Percentiles rank a stretch among this genome's conserved stretches.
phyloP scores from a whole-genome alignment of 2,888 invertebrate species.

The Anoncus sp. region DNA sequence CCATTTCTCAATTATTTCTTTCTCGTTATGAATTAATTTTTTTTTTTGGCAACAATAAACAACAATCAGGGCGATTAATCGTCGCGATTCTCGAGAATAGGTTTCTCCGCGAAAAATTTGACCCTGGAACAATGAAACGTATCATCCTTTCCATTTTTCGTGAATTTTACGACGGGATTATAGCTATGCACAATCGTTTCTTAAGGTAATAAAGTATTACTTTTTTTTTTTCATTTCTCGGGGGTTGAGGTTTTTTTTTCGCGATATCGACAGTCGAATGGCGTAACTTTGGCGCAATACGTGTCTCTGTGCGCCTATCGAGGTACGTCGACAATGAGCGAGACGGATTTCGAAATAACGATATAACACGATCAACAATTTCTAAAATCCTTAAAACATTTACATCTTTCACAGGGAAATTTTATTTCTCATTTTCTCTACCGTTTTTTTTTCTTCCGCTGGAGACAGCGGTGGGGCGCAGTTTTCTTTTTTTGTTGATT shows the following conservation, averaged over 20 bases:
- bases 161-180: conserved; percentile 35
- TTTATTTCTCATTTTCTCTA: conserved; percentile 5
- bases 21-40: conserved; percentile 70
- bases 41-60: conserved; percentile 82
- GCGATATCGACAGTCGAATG: conserved; percentile 20
- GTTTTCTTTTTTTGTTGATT: conserved; percentile 18
- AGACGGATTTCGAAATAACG: conserved; percentile 52
- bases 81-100: conserved; percentile 48
- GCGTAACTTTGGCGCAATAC: conserved; percentile 1
- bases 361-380: conserved; percentile 58
- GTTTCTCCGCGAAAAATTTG: conserved; percentile 9
- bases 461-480: conserved; percentile 3
- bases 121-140: conserved; percentile 21
- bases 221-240: too few species aligned
- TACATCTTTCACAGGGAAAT: conserved; percentile 37
- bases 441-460: conserved; percentile 18
- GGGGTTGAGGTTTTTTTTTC: not conserved
- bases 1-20: conserved; percentile 35
- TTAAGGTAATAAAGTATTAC: conserved; percentile 40
- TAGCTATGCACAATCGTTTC: conserved; percentile 45
- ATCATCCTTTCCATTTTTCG: conserved; percentile 16
- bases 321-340: conserved; percentile 24
- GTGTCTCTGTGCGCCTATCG: conserved; percentile 12
- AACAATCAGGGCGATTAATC: conserved; percentile 77
- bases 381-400: conserved; percentile 52